A percentile compares a stretch with the other conserved stretches of the same genome.
Evolutionary conservation across 2,888 invertebrate genomes (phyloP).

Genomic region (Scaptodrosophila latifasciaeformis): DNA sequence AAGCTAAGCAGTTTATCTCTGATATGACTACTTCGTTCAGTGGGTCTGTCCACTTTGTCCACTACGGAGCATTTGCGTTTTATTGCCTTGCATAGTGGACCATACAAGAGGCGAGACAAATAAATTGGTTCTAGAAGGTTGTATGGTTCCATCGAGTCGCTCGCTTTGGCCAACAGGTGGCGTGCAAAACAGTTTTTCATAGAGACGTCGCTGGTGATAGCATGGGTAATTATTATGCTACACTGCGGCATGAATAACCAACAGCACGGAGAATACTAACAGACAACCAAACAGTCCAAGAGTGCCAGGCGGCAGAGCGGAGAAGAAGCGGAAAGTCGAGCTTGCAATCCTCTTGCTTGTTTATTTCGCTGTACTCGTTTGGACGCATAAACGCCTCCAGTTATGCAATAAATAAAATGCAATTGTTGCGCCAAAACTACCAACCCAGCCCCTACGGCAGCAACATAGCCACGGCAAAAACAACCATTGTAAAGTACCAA

Average conservation of each 20-base stretch:
- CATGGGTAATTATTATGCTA: conserved; percentile 62
- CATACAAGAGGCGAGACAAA: conserved; percentile 19
- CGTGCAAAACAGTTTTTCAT: conserved; percentile 55
- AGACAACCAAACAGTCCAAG: no score
- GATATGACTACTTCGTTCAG: conserved; percentile 60
- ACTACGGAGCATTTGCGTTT: conserved; percentile 64
- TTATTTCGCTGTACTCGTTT: conserved; percentile 15
- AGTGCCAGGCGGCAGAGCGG: no score
- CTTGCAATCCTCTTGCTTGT: neutral
- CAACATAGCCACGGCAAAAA: neutral
- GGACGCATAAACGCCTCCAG: conserved; percentile 57
- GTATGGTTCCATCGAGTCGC: conserved; percentile 1
- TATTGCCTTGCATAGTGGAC: conserved; percentile 56
- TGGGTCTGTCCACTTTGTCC: no score
- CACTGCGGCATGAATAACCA: conserved; percentile 36
- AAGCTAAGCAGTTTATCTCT: no score
- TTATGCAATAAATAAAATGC: conserved; percentile 62
- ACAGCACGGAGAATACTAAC: no score
- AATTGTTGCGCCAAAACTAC: conserved; percentile 48
- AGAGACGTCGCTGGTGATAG: conserved; percentile 56
- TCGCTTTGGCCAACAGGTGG: conserved; percentile 19
- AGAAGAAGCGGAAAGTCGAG: neutral
- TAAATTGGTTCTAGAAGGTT: conserved; percentile 14
- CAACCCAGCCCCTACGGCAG: neutral
- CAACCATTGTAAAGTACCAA: neutral